Conservation (phyloP, 2,888 invertebrate genomes). For the Amphipoea oculea region DNA sequence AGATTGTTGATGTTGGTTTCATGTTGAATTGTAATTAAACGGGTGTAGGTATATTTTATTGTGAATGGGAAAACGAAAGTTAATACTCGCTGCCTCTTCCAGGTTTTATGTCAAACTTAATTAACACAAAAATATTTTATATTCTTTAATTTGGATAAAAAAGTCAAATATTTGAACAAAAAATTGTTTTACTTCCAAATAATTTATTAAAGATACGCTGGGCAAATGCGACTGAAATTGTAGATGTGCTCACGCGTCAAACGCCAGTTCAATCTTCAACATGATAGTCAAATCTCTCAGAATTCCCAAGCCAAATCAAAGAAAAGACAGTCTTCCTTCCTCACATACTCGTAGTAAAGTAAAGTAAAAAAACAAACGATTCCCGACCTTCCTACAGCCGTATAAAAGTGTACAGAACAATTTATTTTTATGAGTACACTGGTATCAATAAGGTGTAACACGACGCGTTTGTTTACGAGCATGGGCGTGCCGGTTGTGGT, state of each 20-base stretch:
- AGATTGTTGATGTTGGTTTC: conserved; percentile 29
- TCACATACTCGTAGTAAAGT: conserved; percentile 14
- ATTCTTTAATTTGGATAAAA: neutral
- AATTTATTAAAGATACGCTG: neutral
- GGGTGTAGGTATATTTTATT: neutral
- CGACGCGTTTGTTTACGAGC: conserved; percentile 64
- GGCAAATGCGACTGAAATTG: neutral
- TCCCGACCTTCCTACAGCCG: conserved; percentile 37
- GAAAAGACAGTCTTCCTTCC: conserved; percentile 26
- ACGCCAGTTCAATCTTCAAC: conserved; percentile 9
- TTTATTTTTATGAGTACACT: conserved; percentile 74
- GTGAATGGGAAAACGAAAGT: neutral
- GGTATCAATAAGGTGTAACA: conserved; percentile 73
- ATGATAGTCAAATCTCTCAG: conserved; percentile 38
- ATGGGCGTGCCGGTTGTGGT: conserved; percentile 45
- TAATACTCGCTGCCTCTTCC: neutral
- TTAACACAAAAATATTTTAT: neutral
- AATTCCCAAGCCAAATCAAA: conserved; percentile 49
- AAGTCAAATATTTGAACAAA: neutral
- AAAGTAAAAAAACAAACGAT: conserved; percentile 47
- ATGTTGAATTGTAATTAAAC: conserved; percentile 21
- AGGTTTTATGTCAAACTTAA: neutral
- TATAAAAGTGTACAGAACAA: conserved; percentile 68
- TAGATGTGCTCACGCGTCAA: neutral
- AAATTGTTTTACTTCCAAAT: neutral